Conservation (phyloP, 2,797 vertebrate genomes). For the Spinus pinus region DNA sequence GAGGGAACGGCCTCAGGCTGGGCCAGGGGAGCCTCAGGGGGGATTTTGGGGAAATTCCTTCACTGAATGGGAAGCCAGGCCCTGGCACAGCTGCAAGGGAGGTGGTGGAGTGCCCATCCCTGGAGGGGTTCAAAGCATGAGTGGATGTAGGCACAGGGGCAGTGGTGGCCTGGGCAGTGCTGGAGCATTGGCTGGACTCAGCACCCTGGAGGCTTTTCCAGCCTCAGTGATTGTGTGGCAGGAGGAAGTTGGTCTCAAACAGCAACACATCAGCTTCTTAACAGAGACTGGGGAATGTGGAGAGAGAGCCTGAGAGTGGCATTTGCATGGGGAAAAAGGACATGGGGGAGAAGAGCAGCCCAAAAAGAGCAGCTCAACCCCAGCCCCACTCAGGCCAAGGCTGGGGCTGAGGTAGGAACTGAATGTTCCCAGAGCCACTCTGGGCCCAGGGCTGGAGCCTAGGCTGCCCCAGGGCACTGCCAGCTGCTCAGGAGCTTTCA, state of each 20-base stretch:
- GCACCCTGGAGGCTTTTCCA: background rate
- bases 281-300: background rate
- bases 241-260: background rate
- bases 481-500: background rate
- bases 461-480: background rate
- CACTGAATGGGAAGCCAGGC: rapidly evolving
- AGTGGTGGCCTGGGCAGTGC: background rate
- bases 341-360: background rate
- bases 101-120: background rate
- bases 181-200: background rate
- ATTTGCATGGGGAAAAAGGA: rapidly evolving
- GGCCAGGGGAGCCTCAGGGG: background rate
- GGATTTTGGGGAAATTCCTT: rapidly evolving
- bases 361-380: background rate
- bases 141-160: background rate
- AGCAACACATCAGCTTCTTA: rapidly evolving
- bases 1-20: background rate
- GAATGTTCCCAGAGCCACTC: background rate
- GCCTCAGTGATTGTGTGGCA: background rate
- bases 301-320: background rate
- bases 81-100: background rate
- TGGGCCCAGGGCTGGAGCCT: rapidly evolving
- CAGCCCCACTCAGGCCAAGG: background rate
- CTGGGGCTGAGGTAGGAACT: background rate
- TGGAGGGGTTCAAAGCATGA: too few species aligned